These are phyloP conservation scores for Ametastegia equiseti DNA, from an alignment of 2,888 invertebrate species.

Conservation along the genomic window DNA sequence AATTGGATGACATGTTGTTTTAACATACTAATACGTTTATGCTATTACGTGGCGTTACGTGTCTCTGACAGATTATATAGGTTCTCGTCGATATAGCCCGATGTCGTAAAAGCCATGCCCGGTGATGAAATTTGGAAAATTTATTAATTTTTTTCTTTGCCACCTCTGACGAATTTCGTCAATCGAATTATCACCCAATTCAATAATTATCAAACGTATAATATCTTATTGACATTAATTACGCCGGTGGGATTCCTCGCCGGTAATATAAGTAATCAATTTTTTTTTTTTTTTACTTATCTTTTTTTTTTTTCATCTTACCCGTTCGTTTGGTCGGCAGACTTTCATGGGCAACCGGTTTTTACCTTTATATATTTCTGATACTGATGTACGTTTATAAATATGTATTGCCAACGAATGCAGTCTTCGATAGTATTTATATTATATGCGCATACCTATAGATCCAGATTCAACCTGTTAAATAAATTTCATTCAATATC, in stretches of 20 bases:
- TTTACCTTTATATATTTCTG: neutral
- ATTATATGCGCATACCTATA: too few species aligned
- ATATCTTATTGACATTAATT: neutral
- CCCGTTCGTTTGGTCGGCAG: neutral
- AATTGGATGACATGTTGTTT: too few species aligned
- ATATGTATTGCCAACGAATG: neutral
- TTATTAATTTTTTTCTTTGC: too few species aligned
- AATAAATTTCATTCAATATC: neutral
- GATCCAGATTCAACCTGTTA: neutral
- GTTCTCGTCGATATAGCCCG: too few species aligned
- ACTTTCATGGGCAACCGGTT: constrained; percentile 28
- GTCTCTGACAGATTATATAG: too few species aligned
- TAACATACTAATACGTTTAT: too few species aligned
- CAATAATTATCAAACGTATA: too few species aligned
- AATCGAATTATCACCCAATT: too few species aligned
- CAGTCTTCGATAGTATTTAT: neutral
- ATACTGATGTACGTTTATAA: neutral
- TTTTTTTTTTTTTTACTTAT: neutral
- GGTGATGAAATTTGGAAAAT: too few species aligned
- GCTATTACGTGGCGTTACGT: too few species aligned
- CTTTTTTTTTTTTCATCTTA: neutral
- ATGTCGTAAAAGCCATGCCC: too few species aligned
- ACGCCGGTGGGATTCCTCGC: neutral
- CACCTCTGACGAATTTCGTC: too few species aligned
- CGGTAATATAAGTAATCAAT: neutral